These are phyloP conservation scores for Pomatorhinus ruficollis DNA, from an alignment of 2,113 vertebrate species.

Conservation along the genomic window DNA sequence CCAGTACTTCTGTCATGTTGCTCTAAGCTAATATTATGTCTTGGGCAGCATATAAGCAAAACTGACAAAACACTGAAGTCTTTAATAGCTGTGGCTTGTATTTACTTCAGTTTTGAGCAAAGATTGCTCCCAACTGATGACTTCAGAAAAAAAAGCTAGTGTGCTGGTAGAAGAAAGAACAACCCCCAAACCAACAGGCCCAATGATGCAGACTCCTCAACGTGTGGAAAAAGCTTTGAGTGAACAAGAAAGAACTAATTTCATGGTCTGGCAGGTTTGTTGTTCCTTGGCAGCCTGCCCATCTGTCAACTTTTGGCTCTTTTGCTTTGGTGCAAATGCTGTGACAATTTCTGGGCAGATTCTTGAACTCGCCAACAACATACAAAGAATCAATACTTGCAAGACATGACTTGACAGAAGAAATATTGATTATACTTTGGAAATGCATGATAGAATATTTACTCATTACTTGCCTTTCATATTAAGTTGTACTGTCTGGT, in stretches of 20 bases:
- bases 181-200: background rate
- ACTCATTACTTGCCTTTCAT: background rate
- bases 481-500: background rate
- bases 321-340: background rate
- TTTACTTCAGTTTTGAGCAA: background rate
- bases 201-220: background rate
- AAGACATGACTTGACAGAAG: background rate
- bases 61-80: background rate
- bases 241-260: conserved; percentile 67
- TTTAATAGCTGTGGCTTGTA: background rate
- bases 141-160: background rate
- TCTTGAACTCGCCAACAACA: background rate
- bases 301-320: conserved; percentile 3
- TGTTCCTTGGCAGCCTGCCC: conserved; percentile 37
- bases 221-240: background rate
- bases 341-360: background rate
- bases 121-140: background rate
- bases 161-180: background rate
- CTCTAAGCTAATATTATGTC: background rate
- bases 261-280: conserved; percentile 65
- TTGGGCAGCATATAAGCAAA: background rate
- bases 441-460: background rate
- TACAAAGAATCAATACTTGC: background rate
- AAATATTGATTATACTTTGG: background rate
- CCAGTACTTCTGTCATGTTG: background rate